Evolutionary conservation across 2,113 vertebrate genomes (phyloP), one percentile per base, ranked within the genome.

Genomic region (Malurus melanocephalus): DNA sequence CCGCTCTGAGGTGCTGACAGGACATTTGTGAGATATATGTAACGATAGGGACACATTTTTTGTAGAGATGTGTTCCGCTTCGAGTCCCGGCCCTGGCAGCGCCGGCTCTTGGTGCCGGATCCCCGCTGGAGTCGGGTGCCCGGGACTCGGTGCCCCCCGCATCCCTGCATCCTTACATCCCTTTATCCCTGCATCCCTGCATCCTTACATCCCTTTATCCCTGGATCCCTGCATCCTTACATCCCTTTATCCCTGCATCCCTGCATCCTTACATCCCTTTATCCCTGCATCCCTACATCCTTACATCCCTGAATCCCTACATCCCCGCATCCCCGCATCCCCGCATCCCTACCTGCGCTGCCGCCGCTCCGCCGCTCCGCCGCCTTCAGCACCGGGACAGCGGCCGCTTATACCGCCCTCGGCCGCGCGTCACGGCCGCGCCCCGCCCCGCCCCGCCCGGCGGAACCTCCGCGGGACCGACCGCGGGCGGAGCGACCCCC

Each of bases 381-480:
- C 78, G 93, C 79, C 96, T 80, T 97, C 97, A 97, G 97, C 96
- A 97, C 97, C 93, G 46, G 97, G 98, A 98, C 98, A 99, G 98
- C 98, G 98, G 98, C 96, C 95, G 96, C 90, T 97, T 97, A 96
- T 97, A 97, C 75, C 42, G 93, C 92, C 69, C 85, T 16, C 9
- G 88, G 88, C 69, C 78, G 57, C 40, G 91, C 94, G 95, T 77
- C 86, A 88, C 66, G 32, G 77, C 95, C 71, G 87, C 93, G 90
- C 93, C 88, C 90, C 23, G 55, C 32, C 77, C 65, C n/a, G 81
- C 65, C 23, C 55, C 10, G 45, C 60, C 75, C 59, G 26, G 26
- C 23, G 3, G 13, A 11, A 42, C 33, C 40, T 27, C 35, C 35
- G n/a, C 16, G 10, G 67, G 32, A 27, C 15, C 45, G 61, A 28